phyloP scores from a whole-genome alignment of 2,113 vertebrate species.

The Malurus melanocephalus region DNA sequence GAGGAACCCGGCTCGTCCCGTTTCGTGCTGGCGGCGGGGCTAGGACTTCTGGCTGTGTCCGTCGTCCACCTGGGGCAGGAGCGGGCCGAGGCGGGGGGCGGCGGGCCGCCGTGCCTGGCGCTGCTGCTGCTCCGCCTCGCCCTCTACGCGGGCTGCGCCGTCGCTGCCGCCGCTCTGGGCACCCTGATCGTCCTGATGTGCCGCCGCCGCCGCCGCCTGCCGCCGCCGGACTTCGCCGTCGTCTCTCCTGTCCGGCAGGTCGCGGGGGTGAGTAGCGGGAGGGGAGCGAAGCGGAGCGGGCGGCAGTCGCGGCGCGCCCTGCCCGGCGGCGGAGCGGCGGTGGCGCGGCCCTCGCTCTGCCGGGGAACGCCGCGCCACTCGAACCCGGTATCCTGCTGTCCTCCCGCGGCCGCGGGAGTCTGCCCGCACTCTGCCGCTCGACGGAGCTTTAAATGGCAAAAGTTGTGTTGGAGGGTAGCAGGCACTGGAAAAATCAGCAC shows the following conservation, averaged over 20 bases:
- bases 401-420: neutral
- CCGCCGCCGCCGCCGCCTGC: neutral
- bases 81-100: neutral
- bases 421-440: neutral
- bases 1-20: slow-evolving; percentile 13
- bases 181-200: slow-evolving; percentile 39
- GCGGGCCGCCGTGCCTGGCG: slow-evolving; percentile 8
- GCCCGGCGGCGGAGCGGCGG: neutral
- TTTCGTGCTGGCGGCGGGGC: slow-evolving; percentile 31
- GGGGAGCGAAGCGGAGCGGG: neutral
- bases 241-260: neutral
- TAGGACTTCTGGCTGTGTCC: slow-evolving; percentile 30
- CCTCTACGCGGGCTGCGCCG: slow-evolving; percentile 61
- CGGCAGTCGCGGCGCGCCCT: neutral
- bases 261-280: neutral
- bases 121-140: slow-evolving; percentile 45
- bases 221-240: slow-evolving; percentile 54
- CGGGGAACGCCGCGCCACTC: neutral
- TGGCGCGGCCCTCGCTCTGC: neutral
- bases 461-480: neutral
- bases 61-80: slow-evolving; percentile 21
- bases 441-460: neutral
- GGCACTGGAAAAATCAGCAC: neutral
- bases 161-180: slow-evolving; percentile 58
- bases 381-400: neutral